Conservation (phyloP, 2,888 invertebrate genomes). For the Yponomeuta malinellus region DNA sequence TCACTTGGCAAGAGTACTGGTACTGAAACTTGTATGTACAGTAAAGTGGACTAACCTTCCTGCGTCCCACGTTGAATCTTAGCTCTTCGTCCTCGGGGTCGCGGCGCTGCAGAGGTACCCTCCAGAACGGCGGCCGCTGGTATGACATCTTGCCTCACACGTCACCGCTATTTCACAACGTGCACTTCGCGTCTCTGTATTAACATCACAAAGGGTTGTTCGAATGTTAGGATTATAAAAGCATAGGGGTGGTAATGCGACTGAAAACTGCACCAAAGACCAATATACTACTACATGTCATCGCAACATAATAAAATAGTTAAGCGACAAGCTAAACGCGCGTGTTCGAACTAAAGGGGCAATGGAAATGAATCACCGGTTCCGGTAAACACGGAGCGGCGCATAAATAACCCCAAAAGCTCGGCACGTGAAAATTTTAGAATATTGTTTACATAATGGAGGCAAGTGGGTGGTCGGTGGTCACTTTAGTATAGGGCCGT, state of each 20-base stretch:
- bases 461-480: constrained; percentile 3
- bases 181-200: background rate
- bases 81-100: constrained; percentile 62
- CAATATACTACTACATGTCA: too few species aligned
- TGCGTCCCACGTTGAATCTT: constrained; percentile 37
- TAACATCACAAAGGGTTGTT: background rate
- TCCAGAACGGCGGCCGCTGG: constrained; percentile 80
- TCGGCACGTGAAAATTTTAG: constrained; percentile 5
- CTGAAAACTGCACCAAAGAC: too few species aligned
- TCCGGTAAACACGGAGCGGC: background rate
- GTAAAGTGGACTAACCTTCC: background rate
- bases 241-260: background rate
- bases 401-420: background rate
- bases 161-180: background rate
- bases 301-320: background rate
- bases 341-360: background rate
- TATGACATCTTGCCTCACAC: constrained; percentile 58
- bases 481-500: constrained; percentile 1
- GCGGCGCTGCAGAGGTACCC: constrained; percentile 60
- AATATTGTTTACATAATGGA: constrained; percentile 7
- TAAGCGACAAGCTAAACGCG: background rate
- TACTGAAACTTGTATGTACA: constrained; percentile 1
- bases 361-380: background rate
- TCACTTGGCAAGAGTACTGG: background rate
- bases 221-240: background rate